phyloP scores from a whole-genome alignment of 2,888 invertebrate genomes.

The Anthrax anthrax region DNA sequence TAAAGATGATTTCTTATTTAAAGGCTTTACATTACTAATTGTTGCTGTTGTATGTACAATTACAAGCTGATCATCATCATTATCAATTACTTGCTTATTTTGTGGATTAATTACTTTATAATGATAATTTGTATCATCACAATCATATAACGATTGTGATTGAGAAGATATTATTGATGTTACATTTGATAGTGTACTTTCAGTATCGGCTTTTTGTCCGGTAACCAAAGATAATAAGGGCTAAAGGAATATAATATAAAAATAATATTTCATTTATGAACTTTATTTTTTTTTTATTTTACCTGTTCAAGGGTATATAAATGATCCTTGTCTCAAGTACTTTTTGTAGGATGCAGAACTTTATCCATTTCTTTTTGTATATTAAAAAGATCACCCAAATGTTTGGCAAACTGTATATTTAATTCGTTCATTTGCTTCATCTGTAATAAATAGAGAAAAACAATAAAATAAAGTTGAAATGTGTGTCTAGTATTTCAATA shows the following conservation, averaged over 20 bases:
- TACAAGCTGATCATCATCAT: slow-evolving; percentile 8
- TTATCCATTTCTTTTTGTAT: slow-evolving; percentile 36
- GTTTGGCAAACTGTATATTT: slow-evolving; percentile 29
- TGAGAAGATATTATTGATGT: slow-evolving; percentile 33
- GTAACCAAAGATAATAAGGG: neutral
- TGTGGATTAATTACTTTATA: neutral
- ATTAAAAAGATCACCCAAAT: slow-evolving; percentile 27
- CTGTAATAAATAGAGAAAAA: slow-evolving; percentile 15
- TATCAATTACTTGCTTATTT: slow-evolving; percentile 2
- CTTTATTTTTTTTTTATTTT: neutral
- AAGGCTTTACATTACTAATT: slow-evolving; percentile 5
- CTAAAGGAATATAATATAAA: neutral
- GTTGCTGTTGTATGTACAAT: slow-evolving; percentile 10
- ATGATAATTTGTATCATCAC: slow-evolving; percentile 15
- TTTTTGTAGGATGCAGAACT: slow-evolving; percentile 30
- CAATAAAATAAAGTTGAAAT: neutral
- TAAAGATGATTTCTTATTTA: slow-evolving; percentile 8
- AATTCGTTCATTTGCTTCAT: slow-evolving; percentile 30
- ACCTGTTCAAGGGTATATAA: slow-evolving; percentile 26
- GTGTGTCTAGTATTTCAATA: neutral
- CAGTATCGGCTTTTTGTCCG: slow-evolving; percentile 18
- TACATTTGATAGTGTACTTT: slow-evolving; percentile 33
- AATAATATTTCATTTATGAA: no score
- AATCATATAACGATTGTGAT: slow-evolving; percentile 25
- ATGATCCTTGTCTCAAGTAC: slow-evolving; percentile 35